Percentiles rank a stretch among this genome's conserved stretches.
Conservation (phyloP, 2,797 vertebrate species). For the Hydrocynus forskahlii region DNA sequence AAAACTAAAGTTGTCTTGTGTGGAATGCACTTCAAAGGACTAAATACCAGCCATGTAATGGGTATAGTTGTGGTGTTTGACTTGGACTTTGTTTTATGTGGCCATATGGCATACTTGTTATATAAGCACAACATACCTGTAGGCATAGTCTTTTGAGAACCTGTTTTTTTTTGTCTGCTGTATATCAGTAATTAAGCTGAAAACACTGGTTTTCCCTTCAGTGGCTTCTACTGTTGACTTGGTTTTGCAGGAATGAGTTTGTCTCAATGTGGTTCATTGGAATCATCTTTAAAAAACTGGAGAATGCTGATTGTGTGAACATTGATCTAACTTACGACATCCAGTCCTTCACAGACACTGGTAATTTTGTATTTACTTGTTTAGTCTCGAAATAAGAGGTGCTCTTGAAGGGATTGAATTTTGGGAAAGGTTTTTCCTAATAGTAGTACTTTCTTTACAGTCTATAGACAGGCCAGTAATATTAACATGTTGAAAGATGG, state of each 20-base stretch:
- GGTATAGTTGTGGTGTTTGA: neutral
- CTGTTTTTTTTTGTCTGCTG: neutral
- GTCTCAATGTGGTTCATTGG: constrained; percentile 98
- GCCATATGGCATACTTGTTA: neutral
- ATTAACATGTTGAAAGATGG: constrained; percentile 94
- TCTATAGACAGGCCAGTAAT: constrained; percentile 94
- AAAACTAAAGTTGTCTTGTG: neutral
- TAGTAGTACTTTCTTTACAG: constrained; percentile 66
- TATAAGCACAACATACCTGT: neutral
- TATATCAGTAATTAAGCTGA: too few species aligned
- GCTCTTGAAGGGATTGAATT: neutral
- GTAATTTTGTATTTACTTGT: constrained; percentile 67
- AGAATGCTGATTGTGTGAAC: constrained; percentile 92
- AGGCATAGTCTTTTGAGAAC: neutral
- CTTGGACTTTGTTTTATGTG: neutral
- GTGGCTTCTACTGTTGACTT: constrained; percentile 15
- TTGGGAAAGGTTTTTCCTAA: neutral
- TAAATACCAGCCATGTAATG: neutral
- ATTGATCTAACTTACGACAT: constrained; percentile 96
- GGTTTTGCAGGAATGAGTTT: constrained; percentile 81
- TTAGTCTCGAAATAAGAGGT: neutral
- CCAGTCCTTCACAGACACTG: constrained; percentile 96
- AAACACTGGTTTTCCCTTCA: neutral
- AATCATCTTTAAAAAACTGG: constrained; percentile 93
- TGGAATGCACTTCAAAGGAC: neutral